Base-by-base conservation (phyloP, 2,797 vertebrate species). In the Oreochromis mossambicus region DNA sequence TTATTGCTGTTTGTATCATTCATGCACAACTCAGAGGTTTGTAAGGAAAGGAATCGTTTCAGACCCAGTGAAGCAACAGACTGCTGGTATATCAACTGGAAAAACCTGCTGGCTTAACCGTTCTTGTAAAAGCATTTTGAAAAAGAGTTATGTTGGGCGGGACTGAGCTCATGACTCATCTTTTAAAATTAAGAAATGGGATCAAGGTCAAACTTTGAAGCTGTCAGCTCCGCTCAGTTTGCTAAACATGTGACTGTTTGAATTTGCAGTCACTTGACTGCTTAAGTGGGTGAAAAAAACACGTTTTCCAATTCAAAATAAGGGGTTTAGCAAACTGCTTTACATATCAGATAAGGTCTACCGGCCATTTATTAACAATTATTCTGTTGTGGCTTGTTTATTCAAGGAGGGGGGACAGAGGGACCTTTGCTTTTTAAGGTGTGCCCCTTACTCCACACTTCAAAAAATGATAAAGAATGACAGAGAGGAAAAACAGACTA, bases 71-170 rank as follows among this genome's bases (percentile, higher is more conserved):
- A 75, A 32, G 26, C 43, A 48, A n/a, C 29, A 76, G 61, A 51
- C 41, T 81, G 14, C 48, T 46, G 61, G 78, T 34, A n/a, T 58
- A 66, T 17, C 3, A 92, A 95, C 95, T 66, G 91, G 96, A 94
- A 94, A 94, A 94, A 96, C 95, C 95, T 93, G 95, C 75, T 91
- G 63, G 58, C 14, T 80, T 46, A 86, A 81, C 3, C 0, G 48
- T 29, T 78, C 21, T 56, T 86, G n/a, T 73, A 26, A 92, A 90
- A 86, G 77, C 51, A 75, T 82, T 29, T 55, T 17, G 75, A 79
- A 79, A 91, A 89, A 84, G 75, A 48, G 66, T 86, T 88, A 86
- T 76, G 21, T 32, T 6, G 86, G 87, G 91, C 3, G 81, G 66
- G 88, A 80, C 52, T 0, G 7, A 8, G 38, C 32, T 36, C 24